These are phyloP conservation scores for Neoscelio sp. DNA, from an alignment of 2,888 invertebrate genomes.

Conservation along the genomic window DNA sequence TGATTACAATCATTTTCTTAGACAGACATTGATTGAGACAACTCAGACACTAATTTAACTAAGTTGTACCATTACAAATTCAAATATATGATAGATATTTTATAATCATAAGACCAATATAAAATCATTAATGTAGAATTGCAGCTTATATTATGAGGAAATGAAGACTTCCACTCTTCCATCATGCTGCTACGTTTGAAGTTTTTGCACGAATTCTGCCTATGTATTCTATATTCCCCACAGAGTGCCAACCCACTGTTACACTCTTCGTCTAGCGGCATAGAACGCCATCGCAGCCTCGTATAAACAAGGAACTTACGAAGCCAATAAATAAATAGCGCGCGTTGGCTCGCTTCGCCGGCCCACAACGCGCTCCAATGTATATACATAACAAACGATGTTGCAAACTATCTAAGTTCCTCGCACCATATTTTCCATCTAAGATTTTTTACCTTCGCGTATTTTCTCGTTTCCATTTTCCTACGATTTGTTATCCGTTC, in stretches of 20 bases:
- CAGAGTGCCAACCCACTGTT: constrained; percentile 21
- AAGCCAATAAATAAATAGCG: constrained; percentile 73
- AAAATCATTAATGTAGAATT: too few species aligned
- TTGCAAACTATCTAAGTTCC: constrained; percentile 72
- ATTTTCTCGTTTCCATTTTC: constrained; percentile 49
- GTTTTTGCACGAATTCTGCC: constrained; percentile 19
- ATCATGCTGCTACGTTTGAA: constrained; percentile 2
- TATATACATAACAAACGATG: constrained; percentile 66
- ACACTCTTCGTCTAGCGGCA: constrained; percentile 9
- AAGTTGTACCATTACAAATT: too few species aligned
- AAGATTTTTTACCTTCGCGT: constrained; percentile 36
- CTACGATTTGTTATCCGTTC: constrained; percentile 30
- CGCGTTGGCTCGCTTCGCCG: constrained; percentile 26
- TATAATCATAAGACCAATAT: too few species aligned
- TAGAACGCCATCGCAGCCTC: constrained; percentile 33
- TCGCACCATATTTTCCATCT: constrained; percentile 67
- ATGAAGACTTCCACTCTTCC: constrained; percentile 8
- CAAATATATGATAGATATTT: too few species aligned
- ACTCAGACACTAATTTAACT: too few species aligned
- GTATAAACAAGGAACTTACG: constrained; percentile 69
- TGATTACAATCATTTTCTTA: too few species aligned
- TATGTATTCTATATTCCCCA: constrained; percentile 27
- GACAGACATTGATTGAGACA: too few species aligned
- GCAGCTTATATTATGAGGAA: constrained; percentile 21
- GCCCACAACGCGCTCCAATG: constrained; percentile 11